phyloP scores from a whole-genome alignment of 2,797 vertebrate species.

The Anabas testudineus region DNA sequence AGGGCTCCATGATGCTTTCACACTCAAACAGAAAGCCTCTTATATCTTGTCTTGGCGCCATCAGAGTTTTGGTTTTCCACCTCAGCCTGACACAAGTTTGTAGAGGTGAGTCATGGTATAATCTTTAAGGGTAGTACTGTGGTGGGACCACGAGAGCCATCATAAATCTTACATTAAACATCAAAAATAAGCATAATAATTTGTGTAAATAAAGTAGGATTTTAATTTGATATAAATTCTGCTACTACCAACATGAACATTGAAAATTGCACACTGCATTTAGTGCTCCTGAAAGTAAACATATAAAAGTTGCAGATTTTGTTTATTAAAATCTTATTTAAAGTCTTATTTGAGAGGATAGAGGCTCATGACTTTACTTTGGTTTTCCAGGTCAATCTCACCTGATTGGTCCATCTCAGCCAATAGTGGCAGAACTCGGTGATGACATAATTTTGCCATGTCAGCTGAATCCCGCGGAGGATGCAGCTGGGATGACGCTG shows the following conservation, averaged over 20 bases:
- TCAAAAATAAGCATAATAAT: too few relatives aligned
- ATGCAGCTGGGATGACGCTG: slow-evolving; percentile 20
- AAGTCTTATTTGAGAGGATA: too few relatives aligned
- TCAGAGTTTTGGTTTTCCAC: neutral
- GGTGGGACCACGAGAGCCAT: too few relatives aligned
- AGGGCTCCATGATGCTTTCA: neutral
- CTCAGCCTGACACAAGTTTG: neutral
- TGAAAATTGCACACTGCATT: too few relatives aligned
- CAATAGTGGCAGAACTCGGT: slow-evolving; percentile 18
- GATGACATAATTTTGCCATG: slow-evolving; percentile 31
- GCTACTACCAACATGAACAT: too few relatives aligned
- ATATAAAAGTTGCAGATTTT: too few relatives aligned
- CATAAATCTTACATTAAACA: too few relatives aligned
- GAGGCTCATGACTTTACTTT: neutral
- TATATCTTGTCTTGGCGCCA: neutral
- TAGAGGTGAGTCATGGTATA: neutral
- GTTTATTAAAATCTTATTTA: too few relatives aligned
- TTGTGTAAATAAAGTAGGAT: too few relatives aligned
- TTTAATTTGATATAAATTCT: too few relatives aligned
- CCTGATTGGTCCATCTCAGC: slow-evolving; percentile 9
- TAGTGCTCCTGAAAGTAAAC: too few relatives aligned
- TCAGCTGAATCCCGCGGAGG: slow-evolving; percentile 12
- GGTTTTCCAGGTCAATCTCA: neutral
- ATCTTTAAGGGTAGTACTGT: too few relatives aligned
- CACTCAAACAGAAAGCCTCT: neutral